Conservation (phyloP, 2,113 vertebrate genomes). For the Phasianus colchicus region DNA sequence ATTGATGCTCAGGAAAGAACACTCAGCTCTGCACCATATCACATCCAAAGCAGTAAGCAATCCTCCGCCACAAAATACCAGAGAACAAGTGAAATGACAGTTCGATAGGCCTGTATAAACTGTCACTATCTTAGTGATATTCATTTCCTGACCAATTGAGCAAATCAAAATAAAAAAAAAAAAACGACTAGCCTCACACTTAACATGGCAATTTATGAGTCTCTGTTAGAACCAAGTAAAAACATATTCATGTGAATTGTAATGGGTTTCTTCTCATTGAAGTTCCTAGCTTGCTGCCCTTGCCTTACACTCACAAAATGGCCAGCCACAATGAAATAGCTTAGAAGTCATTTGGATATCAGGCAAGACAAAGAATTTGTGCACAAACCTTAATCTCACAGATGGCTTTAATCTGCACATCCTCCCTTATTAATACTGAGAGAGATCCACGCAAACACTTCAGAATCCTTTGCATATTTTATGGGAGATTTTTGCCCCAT, state of each 20-base stretch:
- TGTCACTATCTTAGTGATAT: neutral
- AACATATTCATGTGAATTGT: neutral
- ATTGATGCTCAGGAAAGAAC: neutral
- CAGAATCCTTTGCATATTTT: conserved; percentile 14
- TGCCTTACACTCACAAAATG: neutral
- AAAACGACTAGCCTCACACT: neutral
- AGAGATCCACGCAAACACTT: conserved; percentile 25
- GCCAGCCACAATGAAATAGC: neutral
- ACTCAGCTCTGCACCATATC: neutral
- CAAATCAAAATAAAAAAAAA: neutral
- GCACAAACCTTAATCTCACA: conserved; percentile 10
- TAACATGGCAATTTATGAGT: neutral
- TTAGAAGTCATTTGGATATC: neutral
- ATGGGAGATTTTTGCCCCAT: neutral
- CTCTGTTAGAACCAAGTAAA: neutral
- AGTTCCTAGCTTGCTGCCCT: neutral
- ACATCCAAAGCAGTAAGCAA: neutral
- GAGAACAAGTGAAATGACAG: neutral
- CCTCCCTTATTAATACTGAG: neutral
- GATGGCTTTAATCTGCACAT: conserved; percentile 49
- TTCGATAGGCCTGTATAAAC: neutral
- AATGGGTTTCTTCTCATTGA: neutral
- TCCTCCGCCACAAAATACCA: neutral
- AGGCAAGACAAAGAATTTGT: conserved; percentile 5
- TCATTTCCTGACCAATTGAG: neutral